phyloP scores from a whole-genome alignment of 1,140 invertebrate species.

The Amphibalanus amphitrite region DNA sequence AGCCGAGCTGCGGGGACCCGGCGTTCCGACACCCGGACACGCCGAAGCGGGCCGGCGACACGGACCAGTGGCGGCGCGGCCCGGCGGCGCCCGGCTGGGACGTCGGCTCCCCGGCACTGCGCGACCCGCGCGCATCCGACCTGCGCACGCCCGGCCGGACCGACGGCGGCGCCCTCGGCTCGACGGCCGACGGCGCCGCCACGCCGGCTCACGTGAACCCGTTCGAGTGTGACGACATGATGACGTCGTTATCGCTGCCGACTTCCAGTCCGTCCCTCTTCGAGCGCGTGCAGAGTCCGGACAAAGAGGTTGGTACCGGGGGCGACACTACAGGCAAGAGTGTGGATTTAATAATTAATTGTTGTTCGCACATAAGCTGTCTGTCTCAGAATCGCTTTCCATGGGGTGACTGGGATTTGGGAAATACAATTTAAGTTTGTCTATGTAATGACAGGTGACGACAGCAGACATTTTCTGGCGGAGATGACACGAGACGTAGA shows the following conservation, averaged over 20 bases:
- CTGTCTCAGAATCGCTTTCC: too few relatives aligned
- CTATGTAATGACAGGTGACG: too few relatives aligned
- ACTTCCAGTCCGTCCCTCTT: neutral
- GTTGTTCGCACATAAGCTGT: too few relatives aligned
- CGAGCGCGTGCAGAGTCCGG: neutral
- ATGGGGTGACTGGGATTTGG: too few relatives aligned
- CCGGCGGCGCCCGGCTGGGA: neutral
- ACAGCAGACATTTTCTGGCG: too few relatives aligned
- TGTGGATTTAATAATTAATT: too few relatives aligned
- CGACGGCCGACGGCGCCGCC: too few relatives aligned
- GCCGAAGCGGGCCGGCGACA: neutral
- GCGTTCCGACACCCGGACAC: neutral
- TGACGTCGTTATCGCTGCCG: neutral
- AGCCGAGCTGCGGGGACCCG: neutral
- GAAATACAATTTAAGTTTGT: too few relatives aligned
- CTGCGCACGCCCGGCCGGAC: too few relatives aligned
- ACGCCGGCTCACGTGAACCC: neutral
- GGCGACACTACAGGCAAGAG: too few relatives aligned
- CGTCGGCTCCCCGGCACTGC: neutral
- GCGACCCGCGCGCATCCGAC: neutral
- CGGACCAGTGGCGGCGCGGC: neutral
- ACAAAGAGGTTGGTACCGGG: neutral
- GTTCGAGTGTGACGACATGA: conserved; percentile 1
- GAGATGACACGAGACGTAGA: too few relatives aligned
- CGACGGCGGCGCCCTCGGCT: too few relatives aligned